Evolutionary conservation across 1,140 invertebrate genomes (phyloP).

Genomic region (Drosophila burlai): DNA sequence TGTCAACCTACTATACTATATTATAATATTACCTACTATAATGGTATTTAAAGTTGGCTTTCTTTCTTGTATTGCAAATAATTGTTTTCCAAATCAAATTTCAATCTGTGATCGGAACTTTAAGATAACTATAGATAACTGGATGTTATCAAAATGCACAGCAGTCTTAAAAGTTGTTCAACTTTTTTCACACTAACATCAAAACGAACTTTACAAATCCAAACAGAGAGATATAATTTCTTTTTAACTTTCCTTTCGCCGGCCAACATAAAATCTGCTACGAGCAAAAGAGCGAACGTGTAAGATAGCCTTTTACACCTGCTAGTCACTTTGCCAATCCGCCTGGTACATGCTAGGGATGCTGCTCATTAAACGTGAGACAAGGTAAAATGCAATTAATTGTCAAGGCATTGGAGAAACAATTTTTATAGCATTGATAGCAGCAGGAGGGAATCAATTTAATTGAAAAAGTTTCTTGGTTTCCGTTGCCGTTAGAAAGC

Average conservation of each 20-base stretch:
- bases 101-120: not conserved
- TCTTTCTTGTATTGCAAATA: not conserved
- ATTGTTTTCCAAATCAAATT: not conserved
- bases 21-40: no score
- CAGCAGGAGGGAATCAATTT: conserved; percentile 47
- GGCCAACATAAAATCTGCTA: conserved; percentile 42
- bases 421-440: conserved; percentile 62
- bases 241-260: conserved; percentile 38
- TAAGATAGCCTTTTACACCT: conserved; percentile 60
- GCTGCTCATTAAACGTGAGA: conserved; percentile 45
- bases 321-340: conserved; percentile 35
- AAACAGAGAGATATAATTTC: conserved; percentile 66
- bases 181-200: not conserved
- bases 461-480: conserved; percentile 69
- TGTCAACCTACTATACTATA: no score
- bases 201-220: conserved; percentile 22
- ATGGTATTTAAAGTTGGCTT: no score
- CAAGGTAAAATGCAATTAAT: conserved; percentile 69
- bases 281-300: conserved; percentile 42
- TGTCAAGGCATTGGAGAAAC: conserved; percentile 61
- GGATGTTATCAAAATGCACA: not conserved
- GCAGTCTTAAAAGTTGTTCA: not conserved
- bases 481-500: conserved; percentile 23
- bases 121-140: not conserved
- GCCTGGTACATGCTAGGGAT: not conserved